phyloP scores from a whole-genome alignment of 2,797 vertebrate species.

The Eulemur rubriventer region DNA sequence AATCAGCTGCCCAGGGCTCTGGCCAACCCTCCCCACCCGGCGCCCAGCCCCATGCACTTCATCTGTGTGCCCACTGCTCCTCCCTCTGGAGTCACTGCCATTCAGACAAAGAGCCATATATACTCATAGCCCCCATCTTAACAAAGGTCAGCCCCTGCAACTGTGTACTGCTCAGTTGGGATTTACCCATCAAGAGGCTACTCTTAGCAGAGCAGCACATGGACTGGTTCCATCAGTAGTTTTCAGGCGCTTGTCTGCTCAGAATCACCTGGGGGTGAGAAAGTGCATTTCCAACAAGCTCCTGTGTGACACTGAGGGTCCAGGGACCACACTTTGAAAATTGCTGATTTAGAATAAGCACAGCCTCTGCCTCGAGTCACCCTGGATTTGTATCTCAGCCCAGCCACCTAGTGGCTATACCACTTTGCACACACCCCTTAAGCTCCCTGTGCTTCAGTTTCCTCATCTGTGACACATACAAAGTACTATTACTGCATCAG shows the following conservation, averaged over 20 bases:
- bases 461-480: not conserved
- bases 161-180: not conserved
- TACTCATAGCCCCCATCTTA: fast-evolving
- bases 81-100: not conserved
- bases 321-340: not conserved
- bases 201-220: fast-evolving
- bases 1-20: not conserved
- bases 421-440: not conserved
- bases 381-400: not conserved
- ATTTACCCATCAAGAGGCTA: not conserved
- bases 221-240: not conserved
- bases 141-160: not conserved
- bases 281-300: not conserved
- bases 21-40: not conserved
- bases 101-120: not conserved
- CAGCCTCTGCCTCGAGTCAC: not conserved
- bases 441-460: not conserved
- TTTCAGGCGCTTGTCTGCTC: not conserved
- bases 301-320: no score
- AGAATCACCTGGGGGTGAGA: not conserved
- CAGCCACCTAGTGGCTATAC: not conserved
- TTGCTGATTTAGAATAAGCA: not conserved
- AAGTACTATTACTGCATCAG: no score
- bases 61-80: fast-evolving
- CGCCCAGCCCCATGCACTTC: no score